Evolutionary conservation across 2,888 invertebrate genomes (phyloP), one percentile per base, ranked within the genome.

Genomic region (Agrochola litura): DNA sequence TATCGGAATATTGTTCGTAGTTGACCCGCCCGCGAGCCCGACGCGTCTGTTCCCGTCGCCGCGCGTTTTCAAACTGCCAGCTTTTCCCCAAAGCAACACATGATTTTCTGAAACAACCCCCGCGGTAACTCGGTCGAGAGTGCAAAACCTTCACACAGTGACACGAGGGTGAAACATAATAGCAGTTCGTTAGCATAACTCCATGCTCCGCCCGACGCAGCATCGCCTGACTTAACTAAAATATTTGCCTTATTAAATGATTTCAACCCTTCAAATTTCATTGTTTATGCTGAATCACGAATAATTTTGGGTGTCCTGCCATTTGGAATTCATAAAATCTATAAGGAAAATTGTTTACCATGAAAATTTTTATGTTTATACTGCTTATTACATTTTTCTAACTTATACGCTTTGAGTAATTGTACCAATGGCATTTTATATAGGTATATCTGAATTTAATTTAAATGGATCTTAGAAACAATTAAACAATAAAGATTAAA

Each of bases 111-210:
- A 94, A 94, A 93, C 95, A 95, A 93, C 94, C 95, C 95, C 93
- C 87, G 91, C 88, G 90, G 91, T 93, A 95, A 95, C 93, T 96
- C 96, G 96, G 96, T 95, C 95, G 96, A 94, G 95, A 95, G 95
- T 94, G 95, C 93, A 92, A 93, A 96, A 96, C 96, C 96, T 96
- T 96, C 95, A 96, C 96, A 96, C 95, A 95, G 95, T 96, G 95
- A 96, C 96, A 95, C 95, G 92, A 91, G 94, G 93, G 93, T 92
- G 92, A 92, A 91, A 93, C 93, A 96, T 96, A 95, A 96, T 96
- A 94, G 93, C 92, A 93, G 94, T 95, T 95, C 96, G 95, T 96
- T 96, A 96, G 93, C 94, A 96, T 95, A 94, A 93, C 93, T 90
- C 91, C 90, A 87, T 73, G 77, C 61, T 90, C 89, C 76, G 30